A percentile compares a stretch with the other conserved stretches of the same genome.
These are phyloP conservation scores for Hypanus sabinus DNA, from an alignment of 2,113 vertebrate species.

Conservation along the genomic window DNA sequence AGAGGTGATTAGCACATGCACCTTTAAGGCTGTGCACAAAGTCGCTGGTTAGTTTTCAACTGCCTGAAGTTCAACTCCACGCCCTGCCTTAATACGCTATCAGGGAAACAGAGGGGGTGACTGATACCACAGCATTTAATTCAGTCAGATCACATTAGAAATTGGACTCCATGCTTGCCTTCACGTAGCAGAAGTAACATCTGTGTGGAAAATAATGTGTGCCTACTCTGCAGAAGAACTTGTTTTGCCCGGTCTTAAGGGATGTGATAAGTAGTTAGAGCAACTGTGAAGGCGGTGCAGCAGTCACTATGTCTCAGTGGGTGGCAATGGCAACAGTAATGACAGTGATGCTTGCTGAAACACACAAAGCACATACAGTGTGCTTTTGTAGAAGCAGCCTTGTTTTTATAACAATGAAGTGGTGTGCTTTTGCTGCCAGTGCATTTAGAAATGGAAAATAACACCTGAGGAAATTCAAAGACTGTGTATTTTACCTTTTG, in stretches of 20 bases:
- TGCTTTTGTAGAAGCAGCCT: conserved; percentile 31
- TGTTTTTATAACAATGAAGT: conserved; percentile 25
- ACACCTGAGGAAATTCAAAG: background rate
- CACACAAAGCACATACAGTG: conserved; percentile 33
- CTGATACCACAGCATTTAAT: conserved; percentile 9
- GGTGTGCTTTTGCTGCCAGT: conserved; percentile 25
- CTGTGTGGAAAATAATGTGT: conserved; percentile 32
- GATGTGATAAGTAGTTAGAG: conserved; percentile 33
- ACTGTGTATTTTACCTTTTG: background rate
- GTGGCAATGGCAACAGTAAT: conserved; percentile 32
- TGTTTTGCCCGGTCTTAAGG: conserved; percentile 29
- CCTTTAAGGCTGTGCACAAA: background rate
- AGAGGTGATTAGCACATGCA: background rate
- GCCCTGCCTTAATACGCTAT: background rate
- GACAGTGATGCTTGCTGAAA: conserved; percentile 11
- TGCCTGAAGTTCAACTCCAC: background rate
- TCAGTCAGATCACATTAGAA: background rate
- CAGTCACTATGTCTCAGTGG: conserved; percentile 31
- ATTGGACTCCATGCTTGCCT: conserved; percentile 5
- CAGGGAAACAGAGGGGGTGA: conserved; percentile 1
- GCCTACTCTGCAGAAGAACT: conserved; percentile 25
- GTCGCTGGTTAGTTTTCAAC: background rate
- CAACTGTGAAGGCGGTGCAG: conserved; percentile 31
- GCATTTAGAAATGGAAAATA: background rate
- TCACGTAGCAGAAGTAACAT: conserved; percentile 23